Base-by-base conservation (phyloP, 1,140 invertebrate species). In the Lamellibrachia luymesi region DNA sequence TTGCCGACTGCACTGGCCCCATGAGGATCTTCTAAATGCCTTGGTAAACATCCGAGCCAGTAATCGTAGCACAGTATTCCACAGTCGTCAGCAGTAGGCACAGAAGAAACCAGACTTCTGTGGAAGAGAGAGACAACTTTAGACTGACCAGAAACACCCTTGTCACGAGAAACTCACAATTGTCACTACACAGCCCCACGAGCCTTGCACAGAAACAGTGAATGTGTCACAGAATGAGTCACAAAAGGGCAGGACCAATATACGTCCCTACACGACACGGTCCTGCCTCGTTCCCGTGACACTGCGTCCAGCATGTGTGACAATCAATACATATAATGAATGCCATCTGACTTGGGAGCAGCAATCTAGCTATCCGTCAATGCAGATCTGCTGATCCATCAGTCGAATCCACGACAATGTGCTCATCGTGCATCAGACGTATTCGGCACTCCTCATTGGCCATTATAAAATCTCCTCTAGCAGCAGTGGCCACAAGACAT, bases 261-360 rank as follows among this genome's bases (percentile, higher is more conserved):
- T 38, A 56, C 52, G 13, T 56, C 52, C 13, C 64, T 80, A 22
- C 64, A 8, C 7, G 13, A 2, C 64, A 17, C 4, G 13, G 25
- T 2, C 25, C 2, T 80, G 64, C 64, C 64, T 80, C 25, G 64
- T 22, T 38, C 7, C 64, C 64, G 13, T 80, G 64, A 80, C 64
- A 22, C 64, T 1, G 64, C 17, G 64, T 80, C 64, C 64, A 2
- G 8, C 25, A 80, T 80, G 7, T 80, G 64, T 80, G 64, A 80
- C 64, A 80, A 80, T 80, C 64, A 80, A 80, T 80, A 80, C 64
- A 80, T 22, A 80, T 80, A 80, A 80, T 80, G 64, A 80, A 80
- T 80, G 64, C 64, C 64, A 80, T 80, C 64, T 22, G 25, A 80
- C 64, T 80, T 80, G 64, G 64, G 64, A 80, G 64, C 64, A 80